Evolutionary conservation across 92 coral and sea anemone species (phyloP).

Genomic region (Epizoanthus rinbou): DNA sequence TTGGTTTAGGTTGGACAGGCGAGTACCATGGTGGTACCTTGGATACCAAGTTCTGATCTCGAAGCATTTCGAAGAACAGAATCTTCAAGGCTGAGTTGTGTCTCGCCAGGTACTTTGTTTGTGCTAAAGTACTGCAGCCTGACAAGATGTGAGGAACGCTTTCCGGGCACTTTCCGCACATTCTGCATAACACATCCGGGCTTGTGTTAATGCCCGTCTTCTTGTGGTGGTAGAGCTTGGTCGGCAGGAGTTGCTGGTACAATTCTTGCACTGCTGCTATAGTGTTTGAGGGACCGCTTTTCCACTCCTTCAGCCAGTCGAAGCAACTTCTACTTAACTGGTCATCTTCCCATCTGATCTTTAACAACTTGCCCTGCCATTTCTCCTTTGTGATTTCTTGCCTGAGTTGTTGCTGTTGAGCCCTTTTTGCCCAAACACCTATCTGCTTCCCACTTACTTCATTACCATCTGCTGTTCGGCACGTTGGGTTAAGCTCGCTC

Average conservation of each 20-base stretch:
- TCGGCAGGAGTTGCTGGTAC: slow-evolving; percentile 17
- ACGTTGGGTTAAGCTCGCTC: slow-evolving; percentile 1
- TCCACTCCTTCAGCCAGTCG: slow-evolving; percentile 24
- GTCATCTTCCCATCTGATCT: neutral
- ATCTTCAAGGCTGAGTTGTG: slow-evolving; percentile 45
- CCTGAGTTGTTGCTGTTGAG: too few relatives aligned
- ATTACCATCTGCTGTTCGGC: slow-evolving; percentile 18
- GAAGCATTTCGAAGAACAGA: slow-evolving; percentile 39
- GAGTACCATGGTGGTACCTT: slow-evolving; percentile 49
- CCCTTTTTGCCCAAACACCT: neutral
- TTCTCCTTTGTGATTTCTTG: neutral
- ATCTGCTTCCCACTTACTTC: slow-evolving; percentile 13
- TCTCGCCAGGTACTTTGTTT: slow-evolving; percentile 27
- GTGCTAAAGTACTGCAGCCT: slow-evolving; percentile 19
- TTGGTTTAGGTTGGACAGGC: slow-evolving; percentile 22
- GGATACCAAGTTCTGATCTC: slow-evolving; percentile 32
- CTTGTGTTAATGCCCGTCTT: slow-evolving; percentile 22
- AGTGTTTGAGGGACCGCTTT: slow-evolving; percentile 4
- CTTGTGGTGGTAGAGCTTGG: slow-evolving; percentile 20
- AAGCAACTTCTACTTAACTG: neutral
- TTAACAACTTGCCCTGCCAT: neutral
- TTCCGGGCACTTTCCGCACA: neutral
- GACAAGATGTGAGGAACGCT: neutral
- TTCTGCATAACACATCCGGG: slow-evolving; percentile 11
- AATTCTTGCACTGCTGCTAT: slow-evolving; percentile 21